Conservation (phyloP, 2,888 invertebrate genomes). For the Aquatica leii region DNA sequence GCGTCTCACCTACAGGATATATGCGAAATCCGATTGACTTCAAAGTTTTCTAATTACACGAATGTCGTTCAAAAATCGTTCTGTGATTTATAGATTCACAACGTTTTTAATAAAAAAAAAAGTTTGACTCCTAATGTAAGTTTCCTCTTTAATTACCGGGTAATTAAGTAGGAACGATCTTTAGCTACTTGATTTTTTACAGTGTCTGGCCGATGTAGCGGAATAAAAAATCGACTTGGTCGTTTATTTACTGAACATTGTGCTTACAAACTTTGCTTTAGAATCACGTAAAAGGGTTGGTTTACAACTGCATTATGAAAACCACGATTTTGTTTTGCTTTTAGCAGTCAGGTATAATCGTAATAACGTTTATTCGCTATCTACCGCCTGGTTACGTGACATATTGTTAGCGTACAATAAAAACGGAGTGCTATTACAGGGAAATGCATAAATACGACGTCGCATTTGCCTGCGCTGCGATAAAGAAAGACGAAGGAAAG, state of each 20-base stretch:
- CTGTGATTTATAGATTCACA: conserved; percentile 42
- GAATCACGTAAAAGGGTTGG: conserved; percentile 28
- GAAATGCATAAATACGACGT: conserved; percentile 52
- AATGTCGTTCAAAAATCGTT: conserved; percentile 46
- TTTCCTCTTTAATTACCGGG: too few relatives aligned
- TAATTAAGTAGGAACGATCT: too few relatives aligned
- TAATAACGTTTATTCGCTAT: conserved; percentile 55
- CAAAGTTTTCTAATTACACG: conserved; percentile 45
- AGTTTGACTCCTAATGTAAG: too few relatives aligned
- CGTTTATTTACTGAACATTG: conserved; percentile 14
- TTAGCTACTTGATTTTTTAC: too few relatives aligned
- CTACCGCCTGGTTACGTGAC: conserved; percentile 54
- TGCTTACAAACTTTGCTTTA: conserved; percentile 1
- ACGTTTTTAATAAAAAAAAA: too few relatives aligned
- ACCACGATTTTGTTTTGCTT: conserved; percentile 44
- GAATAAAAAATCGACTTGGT: background rate
- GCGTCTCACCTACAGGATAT: conserved; percentile 36
- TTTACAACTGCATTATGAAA: conserved; percentile 34
- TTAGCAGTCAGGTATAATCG: conserved; percentile 51
- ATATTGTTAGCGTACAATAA: conserved; percentile 55
- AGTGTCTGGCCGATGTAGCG: too few relatives aligned
- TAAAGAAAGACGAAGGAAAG: conserved; percentile 49
- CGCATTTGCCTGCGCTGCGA: conserved; percentile 49
- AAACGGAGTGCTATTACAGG: conserved; percentile 43
- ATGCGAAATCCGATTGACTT: conserved; percentile 40